Evolutionary conservation across 2,797 vertebrate genomes (phyloP), one percentile per base, ranked within the genome.

Genomic region (Florisuga fusca): DNA sequence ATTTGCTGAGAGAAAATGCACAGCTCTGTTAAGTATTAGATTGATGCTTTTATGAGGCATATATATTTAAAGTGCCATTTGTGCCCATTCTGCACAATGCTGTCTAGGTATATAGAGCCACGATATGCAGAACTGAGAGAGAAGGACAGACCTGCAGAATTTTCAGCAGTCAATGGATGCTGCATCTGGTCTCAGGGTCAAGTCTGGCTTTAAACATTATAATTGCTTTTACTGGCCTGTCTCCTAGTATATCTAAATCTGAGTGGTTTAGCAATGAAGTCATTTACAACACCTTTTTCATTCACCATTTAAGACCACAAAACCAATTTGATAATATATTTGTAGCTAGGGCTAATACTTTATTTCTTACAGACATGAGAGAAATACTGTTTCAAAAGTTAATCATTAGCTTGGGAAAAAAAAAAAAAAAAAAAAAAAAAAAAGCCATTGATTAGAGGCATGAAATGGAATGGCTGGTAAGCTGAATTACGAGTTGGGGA

Each of bases 401-500:
- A 96, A 78, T 74, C 94, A 91, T 94, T 92, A 81, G 66, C 67
- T 41, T 90, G 45, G 61, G 50, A 25, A 84, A 93, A 94, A 93
- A 94, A 88, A 38, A 38, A 38, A 5, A 41, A 41, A 38, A 38
- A 38, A 38, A 38, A 38, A 41, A 14, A 41, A 41, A 41, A 41
- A 41, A 41, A 41, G 14, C 66, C 69, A 93, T 94, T 96, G 87
- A 94, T 91, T 69, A 76, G 57, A 88, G 31, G 45, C 73, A 89
- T 95, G 89, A 95, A 95, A 94, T 78, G 92, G 92, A 94, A 89
- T 78, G 77, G 54, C 55, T 92, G 93, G 90, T 81, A 87, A 95
- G 27, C 73, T 78, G 86, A 87, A 94, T 92, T 85, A 53, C 68
- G 76, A 55, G 38, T 88, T 89, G 89, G 80, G 67, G 48, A 93